Conservation (phyloP, 2,113 vertebrate species). For the Riparia riparia region DNA sequence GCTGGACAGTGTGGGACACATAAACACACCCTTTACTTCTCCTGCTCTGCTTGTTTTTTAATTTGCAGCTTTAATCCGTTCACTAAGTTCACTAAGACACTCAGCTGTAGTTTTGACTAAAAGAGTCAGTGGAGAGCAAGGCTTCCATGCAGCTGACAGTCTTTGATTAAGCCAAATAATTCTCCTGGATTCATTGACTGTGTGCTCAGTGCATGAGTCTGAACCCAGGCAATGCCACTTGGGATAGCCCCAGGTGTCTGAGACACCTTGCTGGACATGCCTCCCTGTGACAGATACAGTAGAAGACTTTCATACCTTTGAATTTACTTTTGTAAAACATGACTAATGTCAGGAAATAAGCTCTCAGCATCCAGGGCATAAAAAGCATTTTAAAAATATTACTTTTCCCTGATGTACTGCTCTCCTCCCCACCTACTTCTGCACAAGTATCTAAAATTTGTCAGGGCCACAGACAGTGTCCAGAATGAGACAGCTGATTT, state of each 20-base stretch:
- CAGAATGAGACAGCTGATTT: not conserved
- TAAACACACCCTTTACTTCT: not conserved
- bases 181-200: not conserved
- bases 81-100: not conserved
- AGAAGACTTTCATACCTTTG: not conserved
- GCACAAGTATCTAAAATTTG: not conserved
- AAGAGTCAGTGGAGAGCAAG: not conserved
- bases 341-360: not conserved
- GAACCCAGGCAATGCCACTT: not conserved
- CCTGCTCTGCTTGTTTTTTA: not conserved
- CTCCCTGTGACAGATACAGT: not conserved
- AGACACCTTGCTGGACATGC: not conserved
- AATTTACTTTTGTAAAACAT: not conserved
- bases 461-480: not conserved
- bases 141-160: not conserved
- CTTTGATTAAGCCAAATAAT: not conserved
- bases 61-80: not conserved
- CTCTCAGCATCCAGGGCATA: not conserved
- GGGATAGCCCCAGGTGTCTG: not conserved
- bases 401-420: not conserved
- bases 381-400: not conserved
- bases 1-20: not conserved
- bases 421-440: not conserved
- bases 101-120: not conserved
- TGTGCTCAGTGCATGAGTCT: not conserved